Percentiles rank a stretch among this genome's conserved stretches.
Conservation (phyloP, 2,113 vertebrate genomes). For the Caracal caracal region DNA sequence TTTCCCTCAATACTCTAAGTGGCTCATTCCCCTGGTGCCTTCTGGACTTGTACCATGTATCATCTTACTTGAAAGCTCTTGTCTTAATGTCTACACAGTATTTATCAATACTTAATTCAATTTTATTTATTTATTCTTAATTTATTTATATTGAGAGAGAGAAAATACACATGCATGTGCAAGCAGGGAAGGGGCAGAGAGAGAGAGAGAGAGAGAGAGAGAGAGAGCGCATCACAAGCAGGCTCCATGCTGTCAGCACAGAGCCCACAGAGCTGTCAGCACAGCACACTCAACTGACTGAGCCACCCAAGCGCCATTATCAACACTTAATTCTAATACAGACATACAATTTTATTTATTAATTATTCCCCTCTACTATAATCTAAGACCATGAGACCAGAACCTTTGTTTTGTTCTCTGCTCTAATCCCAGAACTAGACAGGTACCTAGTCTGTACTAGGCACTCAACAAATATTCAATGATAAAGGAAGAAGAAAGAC, state of each 20-base stretch:
- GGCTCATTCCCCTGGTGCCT: background rate
- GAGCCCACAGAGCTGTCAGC: too few species aligned
- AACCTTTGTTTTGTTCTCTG: background rate
- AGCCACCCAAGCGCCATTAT: too few species aligned
- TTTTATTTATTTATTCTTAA: too few species aligned
- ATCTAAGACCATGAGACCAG: background rate
- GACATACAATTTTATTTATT: background rate
- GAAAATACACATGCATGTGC: too few species aligned
- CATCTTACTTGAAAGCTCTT: background rate
- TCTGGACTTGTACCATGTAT: background rate
- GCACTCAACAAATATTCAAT: background rate
- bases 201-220: too few species aligned
- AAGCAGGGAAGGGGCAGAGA: too few species aligned
- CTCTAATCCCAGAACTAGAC: background rate
- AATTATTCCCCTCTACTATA: background rate
- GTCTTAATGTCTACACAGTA: background rate
- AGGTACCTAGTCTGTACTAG: background rate
- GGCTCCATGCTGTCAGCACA: too few species aligned
- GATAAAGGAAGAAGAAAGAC: background rate
- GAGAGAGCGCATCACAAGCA: too few species aligned
- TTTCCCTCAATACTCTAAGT: background rate
- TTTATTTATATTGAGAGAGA: too few species aligned
- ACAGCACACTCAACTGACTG: too few species aligned
- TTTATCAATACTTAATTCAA: background rate
- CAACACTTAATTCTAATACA: background rate